Percentiles rank a stretch among this genome's conserved stretches.
These are phyloP conservation scores for Strigamia transsilvanica DNA, from an alignment of 2,888 invertebrate genomes.

Conservation along the genomic window DNA sequence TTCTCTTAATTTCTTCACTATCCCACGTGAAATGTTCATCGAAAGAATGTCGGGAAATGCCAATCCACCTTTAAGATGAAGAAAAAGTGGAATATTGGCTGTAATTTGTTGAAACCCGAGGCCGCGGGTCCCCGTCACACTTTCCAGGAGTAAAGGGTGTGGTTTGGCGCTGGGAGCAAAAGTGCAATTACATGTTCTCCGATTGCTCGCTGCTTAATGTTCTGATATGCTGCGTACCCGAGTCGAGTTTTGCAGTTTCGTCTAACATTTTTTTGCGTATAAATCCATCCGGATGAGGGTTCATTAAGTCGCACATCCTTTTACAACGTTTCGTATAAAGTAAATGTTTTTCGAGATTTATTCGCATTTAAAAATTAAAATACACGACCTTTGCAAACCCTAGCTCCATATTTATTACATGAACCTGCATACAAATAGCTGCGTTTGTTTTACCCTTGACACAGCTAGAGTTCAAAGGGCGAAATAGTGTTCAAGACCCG, in stretches of 20 bases:
- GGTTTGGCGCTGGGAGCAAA: conserved; percentile 1
- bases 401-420: conserved; percentile 7
- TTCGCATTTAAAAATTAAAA: background rate
- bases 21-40: no score
- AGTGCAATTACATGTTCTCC: conserved; percentile 36
- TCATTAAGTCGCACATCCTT: background rate
- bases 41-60: background rate
- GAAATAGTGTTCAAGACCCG: background rate
- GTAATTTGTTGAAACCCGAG: conserved; percentile 2
- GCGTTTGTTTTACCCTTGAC: background rate
- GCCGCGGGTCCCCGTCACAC: background rate
- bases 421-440: conserved; percentile 23
- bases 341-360: background rate
- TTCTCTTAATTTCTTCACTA: no score
- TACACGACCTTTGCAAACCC: background rate
- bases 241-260: background rate
- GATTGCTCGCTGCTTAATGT: background rate
- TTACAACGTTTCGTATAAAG: background rate
- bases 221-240: background rate
- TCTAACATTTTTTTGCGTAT: background rate
- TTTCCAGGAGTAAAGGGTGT: conserved; percentile 31
- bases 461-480: conserved; percentile 4
- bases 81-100: no score
- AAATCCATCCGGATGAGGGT: background rate
- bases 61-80: background rate